phyloP scores from a whole-genome alignment of 1,140 invertebrate species.

The Papilio aristodemus region DNA sequence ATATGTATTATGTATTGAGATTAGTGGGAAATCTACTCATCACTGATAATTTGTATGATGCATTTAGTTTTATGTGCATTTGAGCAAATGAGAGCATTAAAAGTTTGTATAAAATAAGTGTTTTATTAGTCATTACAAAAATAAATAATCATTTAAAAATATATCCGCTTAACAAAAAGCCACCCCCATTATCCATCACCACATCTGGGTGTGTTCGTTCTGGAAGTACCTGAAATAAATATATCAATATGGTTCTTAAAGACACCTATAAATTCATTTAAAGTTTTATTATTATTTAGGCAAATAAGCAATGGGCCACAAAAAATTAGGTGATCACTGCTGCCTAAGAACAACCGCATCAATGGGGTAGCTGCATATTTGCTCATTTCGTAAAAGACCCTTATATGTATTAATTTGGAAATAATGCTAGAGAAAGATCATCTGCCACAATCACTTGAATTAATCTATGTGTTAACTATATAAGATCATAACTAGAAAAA shows the following conservation, averaged over 20 bases:
- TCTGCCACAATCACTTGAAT: too few species aligned
- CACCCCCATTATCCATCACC: constrained; percentile 74
- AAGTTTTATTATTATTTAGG: too few species aligned
- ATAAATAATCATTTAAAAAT: constrained; percentile 60
- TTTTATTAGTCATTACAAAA: constrained; percentile 35
- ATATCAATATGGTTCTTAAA: not conserved
- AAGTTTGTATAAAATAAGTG: constrained; percentile 45
- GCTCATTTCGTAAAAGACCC: too few species aligned
- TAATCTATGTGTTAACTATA: too few species aligned
- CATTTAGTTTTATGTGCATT: constrained; percentile 44
- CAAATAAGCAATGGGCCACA: too few species aligned
- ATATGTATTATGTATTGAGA: not conserved
- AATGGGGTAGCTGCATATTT: too few species aligned
- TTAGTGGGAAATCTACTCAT: constrained; percentile 4
- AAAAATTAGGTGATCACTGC: too few species aligned
- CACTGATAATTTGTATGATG: constrained; percentile 6
- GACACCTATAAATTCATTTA: too few species aligned
- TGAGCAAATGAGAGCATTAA: constrained; percentile 54
- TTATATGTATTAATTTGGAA: too few species aligned
- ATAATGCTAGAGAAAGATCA: too few species aligned
- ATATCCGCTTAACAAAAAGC: constrained; percentile 74
- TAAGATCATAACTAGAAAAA: not conserved
- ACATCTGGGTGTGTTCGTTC: constrained; percentile 78
- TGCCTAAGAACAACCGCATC: too few species aligned
- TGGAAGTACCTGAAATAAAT: constrained; percentile 69